Percentiles rank a stretch among this genome's conserved stretches.
These are phyloP conservation scores for Euproctis similis DNA, from an alignment of 2,888 invertebrate genomes.

Conservation along the genomic window DNA sequence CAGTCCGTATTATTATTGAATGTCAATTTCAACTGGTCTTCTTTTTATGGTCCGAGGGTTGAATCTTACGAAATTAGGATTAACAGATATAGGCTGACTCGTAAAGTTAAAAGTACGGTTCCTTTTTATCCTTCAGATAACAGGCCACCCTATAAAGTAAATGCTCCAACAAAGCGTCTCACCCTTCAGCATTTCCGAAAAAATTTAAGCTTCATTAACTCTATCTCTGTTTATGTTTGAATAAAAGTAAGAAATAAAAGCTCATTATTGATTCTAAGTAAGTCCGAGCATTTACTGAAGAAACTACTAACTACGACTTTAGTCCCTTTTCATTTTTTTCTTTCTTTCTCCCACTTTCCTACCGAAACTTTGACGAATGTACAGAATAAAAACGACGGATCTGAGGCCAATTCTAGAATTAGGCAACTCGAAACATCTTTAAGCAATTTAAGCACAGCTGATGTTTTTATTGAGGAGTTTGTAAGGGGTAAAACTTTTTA, in stretches of 20 bases:
- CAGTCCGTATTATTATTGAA: no score
- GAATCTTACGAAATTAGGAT: no score
- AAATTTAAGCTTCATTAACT: no score
- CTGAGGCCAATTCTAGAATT: neutral
- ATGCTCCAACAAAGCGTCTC: no score
- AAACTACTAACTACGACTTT: slow-evolving; percentile 15
- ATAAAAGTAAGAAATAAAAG: slow-evolving; percentile 3
- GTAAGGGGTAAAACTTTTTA: slow-evolving; percentile 1
- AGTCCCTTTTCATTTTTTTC: slow-evolving; percentile 15
- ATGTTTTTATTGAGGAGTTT: slow-evolving; percentile 8
- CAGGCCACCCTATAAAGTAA: no score
- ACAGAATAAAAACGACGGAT: slow-evolving; percentile 21
- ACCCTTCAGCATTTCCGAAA: no score
- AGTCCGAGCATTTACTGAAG: slow-evolving; percentile 22
- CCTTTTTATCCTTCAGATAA: no score
- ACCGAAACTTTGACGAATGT: slow-evolving; percentile 14
- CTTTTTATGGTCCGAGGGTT: no score
- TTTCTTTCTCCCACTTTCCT: slow-evolving; percentile 5
- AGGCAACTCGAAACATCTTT: slow-evolving; percentile 1
- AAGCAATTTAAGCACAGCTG: slow-evolving; percentile 5
- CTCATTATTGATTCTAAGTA: slow-evolving; percentile 10
- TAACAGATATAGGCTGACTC: no score
- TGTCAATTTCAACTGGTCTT: no score
- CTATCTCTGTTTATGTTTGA: slow-evolving; percentile 1
- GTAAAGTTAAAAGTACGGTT: no score